Percentiles rank a stretch among this genome's conserved stretches.
Evolutionary conservation across 2,888 invertebrate genomes (phyloP).

Genomic region (Agrochola lychnidis): DNA sequence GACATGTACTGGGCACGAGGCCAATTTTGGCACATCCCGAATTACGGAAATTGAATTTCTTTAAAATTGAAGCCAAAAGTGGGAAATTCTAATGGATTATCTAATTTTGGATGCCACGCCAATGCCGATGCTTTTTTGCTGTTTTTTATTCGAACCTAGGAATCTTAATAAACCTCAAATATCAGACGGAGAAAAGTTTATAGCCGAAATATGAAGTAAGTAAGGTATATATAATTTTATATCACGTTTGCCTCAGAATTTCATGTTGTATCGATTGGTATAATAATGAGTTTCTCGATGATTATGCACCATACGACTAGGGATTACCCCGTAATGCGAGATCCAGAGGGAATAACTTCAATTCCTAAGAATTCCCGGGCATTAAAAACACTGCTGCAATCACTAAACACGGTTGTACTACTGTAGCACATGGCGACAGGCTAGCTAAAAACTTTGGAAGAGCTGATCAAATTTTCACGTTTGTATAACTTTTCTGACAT

Average conservation of each 20-base stretch:
- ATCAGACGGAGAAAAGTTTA: neutral
- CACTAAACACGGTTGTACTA: neutral
- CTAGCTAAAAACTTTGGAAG: neutral
- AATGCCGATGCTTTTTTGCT: neutral
- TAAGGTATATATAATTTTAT: no score
- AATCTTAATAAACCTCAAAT: neutral
- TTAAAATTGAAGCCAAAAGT: constrained; percentile 35
- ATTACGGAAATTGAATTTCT: constrained; percentile 43
- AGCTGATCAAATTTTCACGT: neutral
- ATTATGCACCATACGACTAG: no score
- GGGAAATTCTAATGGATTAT: constrained; percentile 18
- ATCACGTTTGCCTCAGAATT: neutral
- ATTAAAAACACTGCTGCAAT: neutral
- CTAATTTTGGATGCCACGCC: constrained; percentile 1
- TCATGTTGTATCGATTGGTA: neutral
- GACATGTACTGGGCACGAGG: constrained; percentile 35
- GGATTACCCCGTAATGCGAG: neutral
- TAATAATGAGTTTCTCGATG: neutral
- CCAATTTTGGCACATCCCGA: constrained; percentile 26
- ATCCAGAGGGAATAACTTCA: neutral
- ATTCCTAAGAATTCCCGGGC: neutral
- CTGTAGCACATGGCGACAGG: neutral
- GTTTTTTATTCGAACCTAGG: neutral
- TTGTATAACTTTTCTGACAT: neutral
- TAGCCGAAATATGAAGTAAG: neutral